These are phyloP conservation scores for Heliconius himera DNA, from an alignment of 1,140 invertebrate species.

Conservation along the genomic window DNA sequence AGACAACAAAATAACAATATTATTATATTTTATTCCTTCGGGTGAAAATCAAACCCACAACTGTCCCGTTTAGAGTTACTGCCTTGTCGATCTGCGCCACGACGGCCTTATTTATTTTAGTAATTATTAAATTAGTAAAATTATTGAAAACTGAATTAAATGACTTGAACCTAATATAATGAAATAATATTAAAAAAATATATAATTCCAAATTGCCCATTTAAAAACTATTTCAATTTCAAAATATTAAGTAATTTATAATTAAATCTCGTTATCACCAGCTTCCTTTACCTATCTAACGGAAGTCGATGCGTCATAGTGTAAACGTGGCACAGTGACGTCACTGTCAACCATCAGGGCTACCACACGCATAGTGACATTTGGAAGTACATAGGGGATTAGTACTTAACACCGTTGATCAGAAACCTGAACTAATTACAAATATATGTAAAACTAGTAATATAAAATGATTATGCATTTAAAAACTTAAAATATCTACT, in stretches of 20 bases:
- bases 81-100: too few relatives aligned
- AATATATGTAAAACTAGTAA: background rate
- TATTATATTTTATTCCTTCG: too few relatives aligned
- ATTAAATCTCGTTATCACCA: background rate
- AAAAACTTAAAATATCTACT: too few relatives aligned
- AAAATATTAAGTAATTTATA: background rate
- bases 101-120: too few relatives aligned
- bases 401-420: conserved; percentile 25
- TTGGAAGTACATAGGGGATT: conserved; percentile 3
- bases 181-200: too few relatives aligned
- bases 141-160: too few relatives aligned
- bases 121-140: too few relatives aligned
- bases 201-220: background rate
- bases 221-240: background rate
- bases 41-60: too few relatives aligned
- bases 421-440: conserved; percentile 26
- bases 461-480: too few relatives aligned
- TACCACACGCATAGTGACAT: conserved; percentile 17
- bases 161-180: too few relatives aligned
- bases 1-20: too few relatives aligned
- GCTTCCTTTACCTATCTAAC: background rate
- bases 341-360: conserved; percentile 22
- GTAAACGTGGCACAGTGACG: conserved; percentile 18
- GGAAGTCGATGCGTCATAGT: conserved; percentile 1
- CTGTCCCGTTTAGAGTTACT: too few relatives aligned